phyloP scores from a whole-genome alignment of 2,113 vertebrate genomes.

The Periophthalmodon schlosseri region DNA sequence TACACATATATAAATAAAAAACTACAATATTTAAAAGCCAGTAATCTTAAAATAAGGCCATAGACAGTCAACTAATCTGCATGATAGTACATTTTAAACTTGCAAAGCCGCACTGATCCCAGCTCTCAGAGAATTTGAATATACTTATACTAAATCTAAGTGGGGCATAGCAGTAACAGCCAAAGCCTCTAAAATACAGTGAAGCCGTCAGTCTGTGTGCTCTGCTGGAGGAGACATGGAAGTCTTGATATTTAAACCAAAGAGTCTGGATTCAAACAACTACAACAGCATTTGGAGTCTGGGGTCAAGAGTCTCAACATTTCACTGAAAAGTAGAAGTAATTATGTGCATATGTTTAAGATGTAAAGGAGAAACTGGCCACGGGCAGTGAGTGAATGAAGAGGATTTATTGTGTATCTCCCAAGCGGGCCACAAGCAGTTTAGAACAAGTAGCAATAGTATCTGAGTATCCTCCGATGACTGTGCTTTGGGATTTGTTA shows the following conservation, averaged over 20 bases:
- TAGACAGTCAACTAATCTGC: slow-evolving; percentile 13
- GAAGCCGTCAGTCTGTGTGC: slow-evolving; percentile 4
- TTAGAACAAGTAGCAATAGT: background rate
- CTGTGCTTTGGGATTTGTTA: background rate
- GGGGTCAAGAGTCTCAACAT: slow-evolving; percentile 28
- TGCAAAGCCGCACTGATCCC: slow-evolving; percentile 18
- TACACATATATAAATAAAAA: too few species aligned
- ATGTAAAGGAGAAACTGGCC: slow-evolving; percentile 33
- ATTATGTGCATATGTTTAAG: slow-evolving; percentile 45
- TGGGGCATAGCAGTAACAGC: slow-evolving; percentile 34
- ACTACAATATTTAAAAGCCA: background rate
- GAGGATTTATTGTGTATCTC: slow-evolving; percentile 20
- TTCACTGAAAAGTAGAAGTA: slow-evolving; percentile 30
- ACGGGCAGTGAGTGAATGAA: slow-evolving; percentile 19
- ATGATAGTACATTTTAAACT: too few species aligned
- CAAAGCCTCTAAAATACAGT: background rate
- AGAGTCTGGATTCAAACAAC: slow-evolving; percentile 39
- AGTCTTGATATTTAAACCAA: slow-evolving; percentile 25
- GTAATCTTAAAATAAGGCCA: background rate
- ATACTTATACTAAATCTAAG: slow-evolving; percentile 30
- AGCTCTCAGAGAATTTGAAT: slow-evolving; percentile 5
- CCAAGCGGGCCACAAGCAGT: slow-evolving; percentile 3
- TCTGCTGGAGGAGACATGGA: slow-evolving; percentile 23
- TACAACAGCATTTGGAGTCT: slow-evolving; percentile 12
- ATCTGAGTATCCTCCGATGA: background rate